Evolutionary conservation across 1,140 invertebrate genomes (phyloP), one percentile per base, ranked within the genome.

Genomic region (Tribolium madens): DNA sequence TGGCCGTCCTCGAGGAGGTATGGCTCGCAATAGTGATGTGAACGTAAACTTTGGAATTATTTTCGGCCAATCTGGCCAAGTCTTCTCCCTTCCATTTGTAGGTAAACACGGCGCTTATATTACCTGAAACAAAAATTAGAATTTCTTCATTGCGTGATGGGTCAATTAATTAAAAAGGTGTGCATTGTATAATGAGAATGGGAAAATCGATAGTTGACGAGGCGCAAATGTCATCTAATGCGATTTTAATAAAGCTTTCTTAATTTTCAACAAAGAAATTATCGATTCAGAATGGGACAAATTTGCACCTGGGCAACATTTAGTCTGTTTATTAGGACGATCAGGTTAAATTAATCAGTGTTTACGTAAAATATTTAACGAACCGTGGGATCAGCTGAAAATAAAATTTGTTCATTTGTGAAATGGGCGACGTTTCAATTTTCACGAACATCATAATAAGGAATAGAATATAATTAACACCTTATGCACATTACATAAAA

Each of bases 91-190:
- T 92, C 86, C 90, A 90, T 83, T 92, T 91, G 84, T 89, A 91
- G 1, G 93, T 94, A 85, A 94, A 93, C 42, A 95, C 90, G 4
- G 93, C 91, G 47, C 93, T 93, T 73, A 94, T 93, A 84, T 93
- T 91, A 77, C 91, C 92, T 93, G 87, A 0, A 85, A 84, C 18
- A 80, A 81, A 81, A 73, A 73, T 79, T 73, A 70, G 75, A 71
- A 15, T 26, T 42, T 26, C 3, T 26, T 26, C 5, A 31, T 74
- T 53, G 21, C 42, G 57, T 70, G 46, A 53, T 52, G 15, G 18
- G 26, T 70, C 31, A 47, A 70, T 46, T 70, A 70, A 46, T 70
- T 46, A 70, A 42, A 42, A 42, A 70, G 14, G 31, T 70, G 64
- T 70, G 33, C 33, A 70, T 21, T 70, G 31, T 14, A 10, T n/a